phyloP scores from a whole-genome alignment of 2,888 invertebrate species.

The Mongoloraphidia duomilia region DNA sequence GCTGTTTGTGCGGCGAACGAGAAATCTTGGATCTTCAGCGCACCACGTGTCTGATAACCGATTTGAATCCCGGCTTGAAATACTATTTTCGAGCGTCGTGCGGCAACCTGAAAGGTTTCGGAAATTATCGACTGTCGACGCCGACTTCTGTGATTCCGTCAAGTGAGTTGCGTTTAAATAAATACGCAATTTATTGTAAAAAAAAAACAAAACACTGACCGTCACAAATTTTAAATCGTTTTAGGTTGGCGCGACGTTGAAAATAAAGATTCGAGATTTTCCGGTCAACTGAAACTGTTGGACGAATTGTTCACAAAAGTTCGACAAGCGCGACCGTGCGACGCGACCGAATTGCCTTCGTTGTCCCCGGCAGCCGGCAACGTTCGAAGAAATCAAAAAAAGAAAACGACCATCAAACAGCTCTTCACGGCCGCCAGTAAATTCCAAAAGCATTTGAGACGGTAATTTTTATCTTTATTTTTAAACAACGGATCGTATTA shows the following conservation, averaged over 20 bases:
- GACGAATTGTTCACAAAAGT: slow-evolving; percentile 63
- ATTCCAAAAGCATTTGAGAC: slow-evolving; percentile 83
- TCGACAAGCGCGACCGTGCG: slow-evolving; percentile 38
- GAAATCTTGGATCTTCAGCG: slow-evolving; percentile 57
- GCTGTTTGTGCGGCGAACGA: slow-evolving; percentile 62
- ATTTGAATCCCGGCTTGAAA: slow-evolving; percentile 67
- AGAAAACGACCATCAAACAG: slow-evolving; percentile 81
- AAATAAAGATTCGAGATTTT: slow-evolving; percentile 44
- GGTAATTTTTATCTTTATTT: slow-evolving; percentile 31
- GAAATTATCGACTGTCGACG: slow-evolving; percentile 56
- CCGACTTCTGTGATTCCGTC: slow-evolving; percentile 82
- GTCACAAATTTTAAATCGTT: slow-evolving; percentile 1
- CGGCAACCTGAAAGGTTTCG: slow-evolving; percentile 87
- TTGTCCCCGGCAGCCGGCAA: slow-evolving; percentile 44
- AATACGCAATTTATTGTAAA: too few relatives aligned
- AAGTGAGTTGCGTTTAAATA: slow-evolving; percentile 44
- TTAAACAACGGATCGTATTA: slow-evolving; percentile 3
- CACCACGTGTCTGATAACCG: slow-evolving; percentile 46
- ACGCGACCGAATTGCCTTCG: slow-evolving; percentile 45
- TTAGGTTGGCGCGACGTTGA: slow-evolving; percentile 79
- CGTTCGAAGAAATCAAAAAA: slow-evolving; percentile 62
- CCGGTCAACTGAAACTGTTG: slow-evolving; percentile 54
- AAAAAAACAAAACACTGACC: too few relatives aligned
- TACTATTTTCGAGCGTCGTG: slow-evolving; percentile 87
- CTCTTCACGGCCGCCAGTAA: slow-evolving; percentile 92